These are phyloP conservation scores for Tetrao urogallus DNA, from an alignment of 2,113 vertebrate species.

Conservation along the genomic window DNA sequence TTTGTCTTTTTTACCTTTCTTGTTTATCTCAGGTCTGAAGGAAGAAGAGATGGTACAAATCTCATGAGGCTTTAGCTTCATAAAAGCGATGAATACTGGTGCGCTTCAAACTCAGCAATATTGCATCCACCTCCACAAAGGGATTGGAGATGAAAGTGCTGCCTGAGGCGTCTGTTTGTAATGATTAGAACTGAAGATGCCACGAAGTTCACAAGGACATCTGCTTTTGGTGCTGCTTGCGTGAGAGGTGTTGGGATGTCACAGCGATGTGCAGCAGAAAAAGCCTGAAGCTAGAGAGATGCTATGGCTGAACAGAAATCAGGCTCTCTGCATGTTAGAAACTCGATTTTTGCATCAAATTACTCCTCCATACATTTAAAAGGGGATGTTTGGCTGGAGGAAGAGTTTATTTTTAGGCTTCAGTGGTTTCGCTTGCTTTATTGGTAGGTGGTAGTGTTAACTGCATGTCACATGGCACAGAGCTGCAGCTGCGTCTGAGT, in stretches of 20 bases:
- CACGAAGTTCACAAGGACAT: neutral
- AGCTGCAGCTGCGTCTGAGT: neutral
- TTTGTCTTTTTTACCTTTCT: neutral
- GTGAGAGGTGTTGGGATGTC: neutral
- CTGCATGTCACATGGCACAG: neutral
- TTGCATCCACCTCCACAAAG: neutral
- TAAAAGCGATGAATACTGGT: neutral
- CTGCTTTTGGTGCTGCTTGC: neutral
- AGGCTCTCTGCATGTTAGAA: neutral
- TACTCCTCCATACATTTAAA: neutral
- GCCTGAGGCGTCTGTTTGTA: neutral
- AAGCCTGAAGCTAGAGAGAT: neutral
- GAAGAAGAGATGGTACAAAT: neutral
- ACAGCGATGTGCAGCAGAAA: neutral
- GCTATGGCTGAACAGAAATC: neutral
- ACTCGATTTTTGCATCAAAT: neutral
- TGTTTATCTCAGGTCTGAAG: neutral
- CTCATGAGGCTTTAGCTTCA: neutral
- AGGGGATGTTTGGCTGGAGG: conserved; percentile 2
- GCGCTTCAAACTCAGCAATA: neutral
- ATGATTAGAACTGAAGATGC: neutral
- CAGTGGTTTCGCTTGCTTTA: neutral
- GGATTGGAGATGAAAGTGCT: neutral
- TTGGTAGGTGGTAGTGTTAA: neutral
- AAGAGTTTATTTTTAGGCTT: conserved; percentile 37